These are phyloP conservation scores for Caenorhabditis remanei DNA, from an alignment of 1,140 invertebrate genomes.

Conservation along the genomic window DNA sequence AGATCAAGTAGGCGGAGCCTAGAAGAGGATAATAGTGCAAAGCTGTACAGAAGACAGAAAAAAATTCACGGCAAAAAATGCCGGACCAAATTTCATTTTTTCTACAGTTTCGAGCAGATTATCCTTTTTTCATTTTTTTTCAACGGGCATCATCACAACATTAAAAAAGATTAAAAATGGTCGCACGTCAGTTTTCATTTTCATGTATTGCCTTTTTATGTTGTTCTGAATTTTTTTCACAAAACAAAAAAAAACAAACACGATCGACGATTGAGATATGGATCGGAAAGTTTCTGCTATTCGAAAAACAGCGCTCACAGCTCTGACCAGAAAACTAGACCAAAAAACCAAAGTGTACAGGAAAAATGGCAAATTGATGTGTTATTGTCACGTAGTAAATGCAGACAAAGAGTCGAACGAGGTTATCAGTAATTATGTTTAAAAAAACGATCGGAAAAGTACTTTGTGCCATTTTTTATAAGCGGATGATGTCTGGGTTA, in stretches of 20 bases:
- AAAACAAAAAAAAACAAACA: background rate
- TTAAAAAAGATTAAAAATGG: background rate
- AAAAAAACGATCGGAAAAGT: no score
- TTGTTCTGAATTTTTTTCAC: background rate
- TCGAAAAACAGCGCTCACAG: no score
- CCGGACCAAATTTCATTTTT: background rate
- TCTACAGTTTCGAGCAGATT: conserved; percentile 13
- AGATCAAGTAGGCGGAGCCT: background rate
- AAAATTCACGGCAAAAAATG: background rate
- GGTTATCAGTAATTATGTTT: no score
- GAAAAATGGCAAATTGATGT: no score
- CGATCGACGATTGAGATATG: no score
- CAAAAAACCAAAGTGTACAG: no score
- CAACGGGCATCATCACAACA: background rate
- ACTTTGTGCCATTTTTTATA: no score
- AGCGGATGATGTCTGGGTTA: no score
- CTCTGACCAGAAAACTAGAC: no score
- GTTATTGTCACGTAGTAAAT: no score
- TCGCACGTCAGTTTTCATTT: background rate
- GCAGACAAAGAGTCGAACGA: no score
- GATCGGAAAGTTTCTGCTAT: no score
- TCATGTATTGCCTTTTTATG: background rate
- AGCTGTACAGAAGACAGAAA: conserved; percentile 6
- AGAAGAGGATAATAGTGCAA: conserved; percentile 8
- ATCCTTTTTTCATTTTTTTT: background rate